Evolutionary conservation across 2,797 vertebrate species (phyloP).

Genomic region (Falco berigora): DNA sequence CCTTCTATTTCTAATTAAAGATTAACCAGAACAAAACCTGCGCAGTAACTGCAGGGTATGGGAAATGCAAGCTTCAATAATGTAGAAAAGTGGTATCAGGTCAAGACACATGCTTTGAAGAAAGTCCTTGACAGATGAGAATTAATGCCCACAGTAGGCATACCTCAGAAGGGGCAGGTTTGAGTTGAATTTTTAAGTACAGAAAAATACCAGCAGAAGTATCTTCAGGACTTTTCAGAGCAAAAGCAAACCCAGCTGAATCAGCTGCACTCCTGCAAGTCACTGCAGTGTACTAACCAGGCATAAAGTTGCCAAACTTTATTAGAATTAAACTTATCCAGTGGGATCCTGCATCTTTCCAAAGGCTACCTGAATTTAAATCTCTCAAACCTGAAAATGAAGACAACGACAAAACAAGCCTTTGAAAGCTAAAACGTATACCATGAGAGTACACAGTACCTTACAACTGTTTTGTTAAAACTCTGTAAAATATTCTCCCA

Average conservation of each 20-base stretch:
- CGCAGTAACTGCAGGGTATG: not conserved
- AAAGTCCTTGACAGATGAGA: not conserved
- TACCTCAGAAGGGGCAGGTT: not conserved
- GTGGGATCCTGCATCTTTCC: not conserved
- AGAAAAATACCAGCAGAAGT: not conserved
- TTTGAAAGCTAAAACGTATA: not conserved
- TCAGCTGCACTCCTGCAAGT: not conserved
- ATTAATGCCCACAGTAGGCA: not conserved
- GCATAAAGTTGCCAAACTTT: not conserved
- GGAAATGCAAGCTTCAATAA: not conserved
- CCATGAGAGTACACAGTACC: not conserved
- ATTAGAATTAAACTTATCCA: not conserved
- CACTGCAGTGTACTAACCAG: not conserved
- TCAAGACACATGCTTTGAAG: not conserved
- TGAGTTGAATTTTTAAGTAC: not conserved
- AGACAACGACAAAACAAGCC: not conserved
- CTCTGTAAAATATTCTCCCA: not conserved
- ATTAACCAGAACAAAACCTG: not conserved
- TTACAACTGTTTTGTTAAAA: not conserved
- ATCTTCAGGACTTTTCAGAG: not conserved
- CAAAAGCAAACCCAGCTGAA: not conserved
- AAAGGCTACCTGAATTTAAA: not conserved
- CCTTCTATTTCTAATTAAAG: not conserved
- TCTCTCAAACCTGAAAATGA: not conserved
- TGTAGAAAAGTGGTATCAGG: not conserved